Evolutionary conservation across 2,113 vertebrate species (phyloP), one percentile per base, ranked within the genome.

Genomic region (Xiphophorus hellerii): DNA sequence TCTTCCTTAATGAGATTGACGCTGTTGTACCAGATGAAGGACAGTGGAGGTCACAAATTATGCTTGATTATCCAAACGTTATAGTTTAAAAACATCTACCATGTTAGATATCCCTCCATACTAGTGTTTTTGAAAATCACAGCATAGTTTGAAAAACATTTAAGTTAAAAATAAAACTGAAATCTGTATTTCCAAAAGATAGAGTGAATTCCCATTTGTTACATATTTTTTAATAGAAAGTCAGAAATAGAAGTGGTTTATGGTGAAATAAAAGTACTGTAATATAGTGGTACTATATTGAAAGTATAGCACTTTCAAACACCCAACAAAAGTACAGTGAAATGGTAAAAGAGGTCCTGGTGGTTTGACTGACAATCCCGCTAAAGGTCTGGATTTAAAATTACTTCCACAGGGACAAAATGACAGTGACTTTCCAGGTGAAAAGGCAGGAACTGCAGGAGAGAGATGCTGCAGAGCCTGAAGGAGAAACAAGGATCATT

Each of bases 371-470:
- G 75, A 63, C 74, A 77, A 71, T 84, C 74, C 80, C 89, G 83
- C 83, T 85, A 85, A 66, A 83, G 67, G 80, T 58, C 66, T 88
- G 76, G 62, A 77, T 83, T 27, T 73, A 72, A 92, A 94, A 92
- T 88, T 90, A 88, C 79, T 92, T 87, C 84, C 78, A 84, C 54
- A 31, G 80, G 85, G 76, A 78, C 78, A 84, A 90, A 94, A 90
- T 87, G 82, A 84, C 78, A 74, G 82, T 83, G 74, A 88, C 80
- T 85, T 82, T 85, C 81, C 37, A 51, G 37, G 85, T 87, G 87
- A 87, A 87, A 87, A 84, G 65, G 71, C 58, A 78, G 72, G 61
- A 31, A 35, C 71, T 80, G 83, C 70, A 71, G 62, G 76, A 58
- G 44, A 64, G 71, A 81, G 62, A 73, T 33, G 42, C 66, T 77